Percentiles rank a stretch among this genome's conserved stretches.
Conservation (phyloP, 2,113 vertebrate species). For the Poeciliopsis retropinna region DNA sequence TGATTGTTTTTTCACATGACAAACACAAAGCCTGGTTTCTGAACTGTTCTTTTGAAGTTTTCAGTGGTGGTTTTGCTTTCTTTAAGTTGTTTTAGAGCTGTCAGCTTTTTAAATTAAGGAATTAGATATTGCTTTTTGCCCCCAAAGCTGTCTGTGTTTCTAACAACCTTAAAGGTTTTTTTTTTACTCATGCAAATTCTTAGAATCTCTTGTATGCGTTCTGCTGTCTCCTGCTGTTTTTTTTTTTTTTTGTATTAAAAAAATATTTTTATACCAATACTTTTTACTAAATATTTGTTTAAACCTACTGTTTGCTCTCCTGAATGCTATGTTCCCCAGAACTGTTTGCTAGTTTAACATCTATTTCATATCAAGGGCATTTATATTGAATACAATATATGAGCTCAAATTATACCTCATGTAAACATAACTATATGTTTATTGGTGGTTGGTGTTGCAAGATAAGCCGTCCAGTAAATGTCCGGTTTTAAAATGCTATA, state of each 20-base stretch:
- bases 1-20: background rate
- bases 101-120: background rate
- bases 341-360: conserved; percentile 21
- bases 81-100: background rate
- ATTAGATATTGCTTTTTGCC: background rate
- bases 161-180: background rate
- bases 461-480: conserved; percentile 34
- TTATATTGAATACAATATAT: background rate
- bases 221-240: background rate
- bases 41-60: background rate
- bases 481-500: conserved; percentile 6
- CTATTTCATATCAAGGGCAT: background rate
- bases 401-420: conserved; percentile 26
- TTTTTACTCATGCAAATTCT: background rate
- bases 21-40: background rate
- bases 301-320: conserved; percentile 28
- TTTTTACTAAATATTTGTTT: too few species aligned
- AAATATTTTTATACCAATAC: too few species aligned
- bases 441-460: conserved; percentile 5
- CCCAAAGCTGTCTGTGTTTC: too few species aligned
- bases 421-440: conserved; percentile 28
- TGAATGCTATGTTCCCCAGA: background rate
- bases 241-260: too few species aligned
- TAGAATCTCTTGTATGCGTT: background rate
- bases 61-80: background rate